Base-by-base conservation (phyloP, 2,888 invertebrate genomes). In the Plagiodera versicolora region DNA sequence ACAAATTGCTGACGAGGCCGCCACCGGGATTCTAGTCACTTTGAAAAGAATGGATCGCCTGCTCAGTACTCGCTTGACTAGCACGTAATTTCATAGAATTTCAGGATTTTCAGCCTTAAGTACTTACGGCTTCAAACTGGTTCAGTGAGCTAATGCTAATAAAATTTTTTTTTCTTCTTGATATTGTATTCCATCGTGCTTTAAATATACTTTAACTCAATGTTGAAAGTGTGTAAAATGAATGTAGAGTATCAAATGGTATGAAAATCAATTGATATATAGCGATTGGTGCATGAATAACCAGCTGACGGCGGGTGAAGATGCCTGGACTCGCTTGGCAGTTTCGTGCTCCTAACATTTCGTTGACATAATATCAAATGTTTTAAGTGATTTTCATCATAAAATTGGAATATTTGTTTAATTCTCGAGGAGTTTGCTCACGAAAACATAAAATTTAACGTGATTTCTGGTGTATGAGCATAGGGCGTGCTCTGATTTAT, bases 91-190 rank as follows among this genome's bases (percentile, higher is more conserved):
- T 64, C 67, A 65, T 1, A 39, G 14, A 14, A 66, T 67, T 66
- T 67, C 14, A 39, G 39, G 39, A 67, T 66, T 67, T 67, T 86
- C 87, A 86, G 86, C 86, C 83, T 82, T 84, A 86, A 85, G 86
- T 86, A 86, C 86, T 86, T 86, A 85, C 85, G 85, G 85, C 85
- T 79, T 81, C 81, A 81, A 83, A 71, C 76, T 77, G 77, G 82
- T 83, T 83, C 39, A 39, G 85, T 83, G 85, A 84, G 85, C 84
- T 81, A 85, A 83, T 84, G 84, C 84, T 53, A 52, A 19, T 35
- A 53, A 53, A 53, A 53, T 44, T 39, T 53, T 44, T 30, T 65
- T 63, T 61, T 63, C 56, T 65, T 61, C 39, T 9, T 51, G 48
- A 44, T 47, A 79, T 53, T 56, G 10, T 28, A 24, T n/a, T 19